These are phyloP conservation scores for Anoplius nigerrimus DNA, from an alignment of 2,888 invertebrate species.

Conservation along the genomic window DNA sequence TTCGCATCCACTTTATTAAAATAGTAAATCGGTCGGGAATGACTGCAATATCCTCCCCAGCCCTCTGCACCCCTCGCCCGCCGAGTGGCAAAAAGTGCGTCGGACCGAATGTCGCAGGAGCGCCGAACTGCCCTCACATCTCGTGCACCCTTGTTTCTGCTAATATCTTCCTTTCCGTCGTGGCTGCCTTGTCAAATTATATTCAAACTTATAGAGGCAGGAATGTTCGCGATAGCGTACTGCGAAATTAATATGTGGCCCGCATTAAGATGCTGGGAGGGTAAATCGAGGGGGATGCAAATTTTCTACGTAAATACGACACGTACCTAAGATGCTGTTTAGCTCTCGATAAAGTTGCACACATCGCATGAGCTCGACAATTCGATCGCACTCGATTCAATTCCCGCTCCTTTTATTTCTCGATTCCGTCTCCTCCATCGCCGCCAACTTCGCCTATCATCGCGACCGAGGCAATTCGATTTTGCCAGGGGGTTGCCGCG, in stretches of 20 bases:
- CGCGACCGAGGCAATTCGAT: not conserved
- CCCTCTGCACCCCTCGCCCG: not conserved
- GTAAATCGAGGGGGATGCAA: too few relatives aligned
- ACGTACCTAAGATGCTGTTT: too few relatives aligned
- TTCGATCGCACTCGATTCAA: not conserved
- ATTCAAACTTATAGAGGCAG: not conserved
- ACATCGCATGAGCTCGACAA: not conserved
- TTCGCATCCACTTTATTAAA: constrained; percentile 57
- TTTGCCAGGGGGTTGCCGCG: not conserved
- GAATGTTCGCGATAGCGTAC: not conserved
- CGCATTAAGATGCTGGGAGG: too few relatives aligned
- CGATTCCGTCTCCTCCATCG: not conserved
- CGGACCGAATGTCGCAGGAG: not conserved
- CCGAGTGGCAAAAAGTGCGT: constrained; percentile 5
- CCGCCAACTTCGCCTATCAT: not conserved
- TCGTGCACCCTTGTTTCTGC: not conserved
- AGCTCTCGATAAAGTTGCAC: not conserved
- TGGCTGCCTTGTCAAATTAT: not conserved
- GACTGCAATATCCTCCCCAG: constrained; percentile 7
- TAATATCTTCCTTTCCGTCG: not conserved
- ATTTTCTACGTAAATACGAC: too few relatives aligned
- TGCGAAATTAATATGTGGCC: too few relatives aligned
- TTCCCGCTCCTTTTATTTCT: not conserved
- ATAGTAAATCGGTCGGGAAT: constrained; percentile 52
- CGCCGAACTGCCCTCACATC: not conserved